phyloP scores from a whole-genome alignment of 64 coral and sea anemone genomes.

The Stichodactyla helianthus region DNA sequence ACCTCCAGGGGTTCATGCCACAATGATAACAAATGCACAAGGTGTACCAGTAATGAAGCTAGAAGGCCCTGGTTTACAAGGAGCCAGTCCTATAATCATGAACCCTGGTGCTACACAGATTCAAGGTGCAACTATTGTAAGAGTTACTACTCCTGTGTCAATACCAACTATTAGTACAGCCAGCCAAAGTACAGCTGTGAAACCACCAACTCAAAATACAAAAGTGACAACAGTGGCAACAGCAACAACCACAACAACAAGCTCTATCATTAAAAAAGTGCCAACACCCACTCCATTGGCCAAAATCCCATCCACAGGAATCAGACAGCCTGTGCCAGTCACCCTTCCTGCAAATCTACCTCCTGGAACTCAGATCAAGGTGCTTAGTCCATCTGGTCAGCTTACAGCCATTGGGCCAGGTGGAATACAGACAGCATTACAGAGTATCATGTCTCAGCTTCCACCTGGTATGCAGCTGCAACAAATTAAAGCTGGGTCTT shows the following conservation, averaged over 20 bases:
- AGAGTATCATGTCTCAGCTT: conserved; percentile 62
- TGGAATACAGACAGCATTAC: conserved; percentile 75
- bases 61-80: conserved; percentile 79
- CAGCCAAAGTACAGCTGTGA: conserved; percentile 35
- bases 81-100: conserved; percentile 63
- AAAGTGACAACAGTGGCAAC: conserved; percentile 22
- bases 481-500: conserved; percentile 27
- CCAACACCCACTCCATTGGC: conserved; percentile 32
- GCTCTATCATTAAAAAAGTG: conserved; percentile 34
- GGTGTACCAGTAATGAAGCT: conserved; percentile 88
- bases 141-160: conserved; percentile 63
- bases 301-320: conserved; percentile 23
- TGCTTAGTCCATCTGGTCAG: conserved; percentile 70
- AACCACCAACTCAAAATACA: conserved; percentile 52
- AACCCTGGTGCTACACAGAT: conserved; percentile 53
- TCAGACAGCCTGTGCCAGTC: conserved; percentile 46
- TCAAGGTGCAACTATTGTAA: conserved; percentile 78
- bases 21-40: conserved; percentile 92
- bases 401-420: conserved; percentile 80
- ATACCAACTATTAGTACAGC: conserved; percentile 24
- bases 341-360: conserved; percentile 65
- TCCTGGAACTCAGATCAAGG: conserved; percentile 78
- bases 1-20: conserved; percentile 87
- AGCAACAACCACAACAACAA: conserved; percentile 38
- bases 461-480: conserved; percentile 52